Evolutionary conservation across 2,113 vertebrate genomes (phyloP), one percentile per base, ranked within the genome.

Genomic region (Oreochromis spilurus): DNA sequence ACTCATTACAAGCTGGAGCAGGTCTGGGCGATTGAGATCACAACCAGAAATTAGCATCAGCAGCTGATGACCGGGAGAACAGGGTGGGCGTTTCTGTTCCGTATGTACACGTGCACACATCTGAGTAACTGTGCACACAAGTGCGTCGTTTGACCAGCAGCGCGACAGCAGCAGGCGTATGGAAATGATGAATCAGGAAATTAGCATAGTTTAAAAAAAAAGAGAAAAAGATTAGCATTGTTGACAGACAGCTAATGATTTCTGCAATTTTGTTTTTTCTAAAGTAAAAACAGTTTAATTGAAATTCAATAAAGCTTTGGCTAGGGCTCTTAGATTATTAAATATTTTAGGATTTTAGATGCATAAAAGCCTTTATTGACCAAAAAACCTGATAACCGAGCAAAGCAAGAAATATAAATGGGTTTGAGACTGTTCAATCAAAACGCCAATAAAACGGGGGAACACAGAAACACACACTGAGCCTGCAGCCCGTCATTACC

Each of bases 401-500:
- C 21, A 72, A 72, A 72, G 8, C 21, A 77, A 50, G 45, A 77
- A 77, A 77, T 77, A 50, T 19, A 31, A 50, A 52, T 52, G 70
- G 16, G 24, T 54, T 54, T 54, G n/a, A n/a, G n/a, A 77, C 6
- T 19, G 16, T 26, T 50, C 40, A 82, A 78, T 50, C 86, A 79
- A 79, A 62, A 17, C 16, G 13, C 31, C 29, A 1, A 60, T 9
- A 52, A 31, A 52, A 58, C 40, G 79, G 55, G 45, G 79, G n/a
- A 72, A 58, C 31, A 52, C 86, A 82, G 62, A 67, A 86, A 80
- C 80, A 53, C 81, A 55, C 62, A 16, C 7, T 29, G 40, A 53
- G 70, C 85, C 55, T 67, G 67, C 89, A 91, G 91, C 86, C 84
- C 82, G 14, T 89, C 88, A 84, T 24, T 40, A 86, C 95, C 95